Conservation (phyloP, 2,888 invertebrate genomes). For the Macrosiphum euphorbiae region DNA sequence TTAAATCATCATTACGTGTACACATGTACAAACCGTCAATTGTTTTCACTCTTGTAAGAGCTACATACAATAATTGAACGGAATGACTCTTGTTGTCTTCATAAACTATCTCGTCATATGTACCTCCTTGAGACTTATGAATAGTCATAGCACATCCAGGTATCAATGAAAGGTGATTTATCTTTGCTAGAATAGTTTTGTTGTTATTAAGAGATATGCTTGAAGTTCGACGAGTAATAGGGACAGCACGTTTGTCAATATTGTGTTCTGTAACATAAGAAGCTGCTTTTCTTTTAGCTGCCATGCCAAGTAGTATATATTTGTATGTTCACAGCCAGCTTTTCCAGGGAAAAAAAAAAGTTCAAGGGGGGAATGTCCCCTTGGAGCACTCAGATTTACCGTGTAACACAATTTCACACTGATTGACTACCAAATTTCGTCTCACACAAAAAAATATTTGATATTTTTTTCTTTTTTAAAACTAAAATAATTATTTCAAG, state of each 20-base stretch:
- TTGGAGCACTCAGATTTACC: too few species aligned
- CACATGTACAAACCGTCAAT: conserved; percentile 14
- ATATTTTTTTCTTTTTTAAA: too few species aligned
- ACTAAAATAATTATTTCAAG: too few species aligned
- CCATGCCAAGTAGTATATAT: too few species aligned
- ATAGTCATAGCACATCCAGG: conserved; percentile 19
- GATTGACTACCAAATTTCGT: too few species aligned
- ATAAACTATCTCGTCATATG: too few species aligned
- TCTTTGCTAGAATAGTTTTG: background rate
- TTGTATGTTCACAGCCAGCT: too few species aligned
- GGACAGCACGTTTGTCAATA: background rate
- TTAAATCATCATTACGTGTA: conserved; percentile 39
- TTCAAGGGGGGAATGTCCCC: too few species aligned
- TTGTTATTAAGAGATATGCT: background rate
- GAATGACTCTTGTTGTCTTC: background rate
- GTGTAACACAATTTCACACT: too few species aligned
- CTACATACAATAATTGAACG: conserved; percentile 52
- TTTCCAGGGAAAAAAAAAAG: too few species aligned
- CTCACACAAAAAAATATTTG: too few species aligned
- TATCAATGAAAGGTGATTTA: conserved; percentile 7
- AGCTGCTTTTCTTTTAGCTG: background rate
- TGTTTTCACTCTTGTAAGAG: background rate
- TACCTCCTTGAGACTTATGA: conserved; percentile 45
- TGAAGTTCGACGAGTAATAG: background rate
- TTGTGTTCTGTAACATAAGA: background rate